These are phyloP conservation scores for Hemiprocne comata DNA, from an alignment of 2,113 vertebrate species.

Conservation along the genomic window DNA sequence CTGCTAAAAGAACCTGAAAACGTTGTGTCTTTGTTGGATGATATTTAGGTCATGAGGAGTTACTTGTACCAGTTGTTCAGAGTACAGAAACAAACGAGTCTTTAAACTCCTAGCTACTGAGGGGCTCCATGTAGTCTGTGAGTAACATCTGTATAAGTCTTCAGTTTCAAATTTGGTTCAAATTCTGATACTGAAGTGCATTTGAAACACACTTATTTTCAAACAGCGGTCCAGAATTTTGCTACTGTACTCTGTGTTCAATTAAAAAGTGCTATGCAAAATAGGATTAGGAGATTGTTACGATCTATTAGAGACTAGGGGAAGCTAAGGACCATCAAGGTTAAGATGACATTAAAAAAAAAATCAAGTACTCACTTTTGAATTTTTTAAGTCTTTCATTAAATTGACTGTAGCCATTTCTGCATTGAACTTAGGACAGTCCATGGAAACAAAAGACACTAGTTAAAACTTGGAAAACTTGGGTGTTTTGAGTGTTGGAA, in stretches of 20 bases:
- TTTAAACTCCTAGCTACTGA: not conserved
- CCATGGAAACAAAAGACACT: not conserved
- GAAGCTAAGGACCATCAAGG: no score
- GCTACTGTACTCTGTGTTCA: not conserved
- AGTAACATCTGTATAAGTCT: not conserved
- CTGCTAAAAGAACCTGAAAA: not conserved
- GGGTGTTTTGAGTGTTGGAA: not conserved
- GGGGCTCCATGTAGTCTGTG: not conserved
- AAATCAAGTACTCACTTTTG: not conserved
- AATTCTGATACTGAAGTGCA: not conserved
- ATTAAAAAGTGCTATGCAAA: not conserved
- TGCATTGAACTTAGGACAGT: not conserved
- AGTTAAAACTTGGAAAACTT: not conserved
- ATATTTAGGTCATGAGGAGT: not conserved
- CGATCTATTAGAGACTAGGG: no score
- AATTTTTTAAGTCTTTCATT: not conserved
- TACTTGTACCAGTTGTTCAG: not conserved
- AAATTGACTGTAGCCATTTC: not conserved
- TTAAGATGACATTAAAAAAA: not conserved
- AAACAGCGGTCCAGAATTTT: not conserved
- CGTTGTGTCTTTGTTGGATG: not conserved
- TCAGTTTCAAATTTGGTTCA: not conserved
- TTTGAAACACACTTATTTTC: not conserved
- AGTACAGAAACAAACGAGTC: not conserved
- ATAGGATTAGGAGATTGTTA: no score